Conservation (phyloP, 2,113 vertebrate genomes). For the Dendrocopos noguchii region DNA sequence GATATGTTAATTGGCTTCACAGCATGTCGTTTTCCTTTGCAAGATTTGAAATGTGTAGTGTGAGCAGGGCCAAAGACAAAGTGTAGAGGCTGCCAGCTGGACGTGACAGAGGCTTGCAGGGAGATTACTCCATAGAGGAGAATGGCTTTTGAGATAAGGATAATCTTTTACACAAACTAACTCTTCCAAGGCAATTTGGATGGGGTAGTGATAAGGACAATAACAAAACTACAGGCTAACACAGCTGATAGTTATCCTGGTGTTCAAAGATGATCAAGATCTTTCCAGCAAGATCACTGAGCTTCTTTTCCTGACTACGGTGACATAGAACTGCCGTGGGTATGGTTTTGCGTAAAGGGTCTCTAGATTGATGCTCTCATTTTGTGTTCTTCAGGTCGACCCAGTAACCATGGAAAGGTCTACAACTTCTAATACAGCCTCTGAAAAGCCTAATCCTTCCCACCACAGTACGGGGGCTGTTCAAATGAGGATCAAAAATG, state of each 20-base stretch:
- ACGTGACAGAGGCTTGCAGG: slow-evolving; percentile 51
- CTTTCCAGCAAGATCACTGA: slow-evolving; percentile 2
- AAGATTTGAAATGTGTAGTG: slow-evolving; percentile 47
- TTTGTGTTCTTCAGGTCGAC: slow-evolving; percentile 68
- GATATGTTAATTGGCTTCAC: slow-evolving; percentile 57
- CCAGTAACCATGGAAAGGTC: slow-evolving; percentile 73
- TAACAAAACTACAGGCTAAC: slow-evolving; percentile 19
- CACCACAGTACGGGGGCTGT: slow-evolving; percentile 67
- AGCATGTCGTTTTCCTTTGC: slow-evolving; percentile 22
- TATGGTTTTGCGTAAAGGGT: neutral
- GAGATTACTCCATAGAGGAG: slow-evolving; percentile 66
- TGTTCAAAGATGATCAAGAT: slow-evolving; percentile 49
- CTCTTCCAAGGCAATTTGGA: slow-evolving; percentile 56
- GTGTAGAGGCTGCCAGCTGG: slow-evolving; percentile 62
- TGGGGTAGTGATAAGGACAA: slow-evolving; percentile 45
- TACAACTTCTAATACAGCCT: slow-evolving; percentile 52
- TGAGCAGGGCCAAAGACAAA: slow-evolving; percentile 64
- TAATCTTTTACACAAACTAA: slow-evolving; percentile 72
- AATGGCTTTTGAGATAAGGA: slow-evolving; percentile 73
- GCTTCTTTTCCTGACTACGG: neutral
- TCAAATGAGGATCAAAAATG: slow-evolving; percentile 83
- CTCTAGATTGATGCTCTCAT: slow-evolving; percentile 8
- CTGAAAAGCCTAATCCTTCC: slow-evolving; percentile 71
- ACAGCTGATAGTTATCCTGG: slow-evolving; percentile 25
- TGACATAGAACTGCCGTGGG: neutral